Evolutionary conservation across 2,888 invertebrate genomes (phyloP).

Genomic region (Seladonia tumulorum): DNA sequence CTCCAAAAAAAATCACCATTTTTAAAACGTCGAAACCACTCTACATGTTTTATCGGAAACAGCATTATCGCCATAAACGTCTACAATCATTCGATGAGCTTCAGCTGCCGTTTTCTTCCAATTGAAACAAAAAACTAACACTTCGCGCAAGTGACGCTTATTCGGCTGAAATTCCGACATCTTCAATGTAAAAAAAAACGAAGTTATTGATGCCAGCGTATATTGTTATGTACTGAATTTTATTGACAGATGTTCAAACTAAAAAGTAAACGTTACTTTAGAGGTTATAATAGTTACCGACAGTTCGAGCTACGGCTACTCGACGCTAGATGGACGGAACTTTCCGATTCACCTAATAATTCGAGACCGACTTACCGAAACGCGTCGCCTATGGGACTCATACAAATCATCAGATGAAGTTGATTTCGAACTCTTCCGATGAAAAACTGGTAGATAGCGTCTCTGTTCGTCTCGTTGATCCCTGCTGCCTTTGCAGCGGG

Average conservation of each 20-base stretch:
- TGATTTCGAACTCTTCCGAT: constrained; percentile 93
- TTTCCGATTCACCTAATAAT: background rate
- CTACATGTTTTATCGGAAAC: too few species aligned
- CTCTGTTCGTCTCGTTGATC: constrained; percentile 88
- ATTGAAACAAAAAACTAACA: too few species aligned
- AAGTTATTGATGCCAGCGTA: background rate
- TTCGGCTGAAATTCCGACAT: too few species aligned
- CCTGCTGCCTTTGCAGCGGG: constrained; percentile 89
- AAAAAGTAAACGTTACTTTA: background rate
- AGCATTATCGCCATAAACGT: too few species aligned
- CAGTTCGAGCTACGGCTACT: background rate
- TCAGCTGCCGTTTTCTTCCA: too few species aligned
- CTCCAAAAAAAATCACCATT: too few species aligned
- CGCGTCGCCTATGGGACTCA: constrained; percentile 96
- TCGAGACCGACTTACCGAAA: constrained; percentile 87
- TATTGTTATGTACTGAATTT: background rate
- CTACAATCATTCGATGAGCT: too few species aligned
- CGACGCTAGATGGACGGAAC: background rate
- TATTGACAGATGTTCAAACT: background rate
- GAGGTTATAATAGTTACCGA: background rate
- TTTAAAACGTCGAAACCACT: too few species aligned
- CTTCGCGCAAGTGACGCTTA: too few species aligned
- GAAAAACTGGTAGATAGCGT: constrained; percentile 93
- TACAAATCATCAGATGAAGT: constrained; percentile 94
- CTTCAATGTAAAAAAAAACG: too few species aligned